These are phyloP conservation scores for Stomatorhinus walkeri DNA, from an alignment of 2,797 vertebrate species.

Conservation along the genomic window DNA sequence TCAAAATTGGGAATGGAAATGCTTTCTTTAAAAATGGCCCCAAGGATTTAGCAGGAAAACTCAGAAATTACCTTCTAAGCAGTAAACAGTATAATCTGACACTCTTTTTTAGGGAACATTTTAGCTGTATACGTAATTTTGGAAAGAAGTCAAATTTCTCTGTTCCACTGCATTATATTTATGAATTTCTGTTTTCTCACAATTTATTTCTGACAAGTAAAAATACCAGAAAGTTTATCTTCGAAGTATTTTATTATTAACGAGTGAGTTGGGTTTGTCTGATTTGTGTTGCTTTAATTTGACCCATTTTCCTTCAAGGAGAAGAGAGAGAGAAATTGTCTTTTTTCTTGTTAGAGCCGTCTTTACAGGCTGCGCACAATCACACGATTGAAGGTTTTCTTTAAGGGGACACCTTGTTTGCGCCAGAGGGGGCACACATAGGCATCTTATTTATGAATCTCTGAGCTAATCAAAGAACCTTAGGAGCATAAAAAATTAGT, in stretches of 20 bases:
- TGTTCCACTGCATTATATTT: neutral
- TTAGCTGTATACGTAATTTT: neutral
- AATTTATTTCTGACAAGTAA: neutral
- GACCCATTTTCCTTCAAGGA: neutral
- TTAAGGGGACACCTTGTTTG: neutral
- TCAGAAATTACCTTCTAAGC: neutral
- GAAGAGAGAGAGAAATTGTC: neutral
- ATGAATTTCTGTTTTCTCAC: neutral
- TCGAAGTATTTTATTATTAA: neutral
- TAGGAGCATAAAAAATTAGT: neutral
- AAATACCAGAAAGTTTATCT: neutral
- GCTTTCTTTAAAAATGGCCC: neutral
- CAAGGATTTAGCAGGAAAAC: neutral
- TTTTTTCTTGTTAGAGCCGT: neutral
- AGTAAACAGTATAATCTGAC: neutral
- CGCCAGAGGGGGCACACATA: neutral
- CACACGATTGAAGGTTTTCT: neutral
- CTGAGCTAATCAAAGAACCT: neutral
- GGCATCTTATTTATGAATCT: constrained; percentile 12
- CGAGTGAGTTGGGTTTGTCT: neutral
- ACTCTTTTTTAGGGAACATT: neutral
- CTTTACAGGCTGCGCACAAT: neutral
- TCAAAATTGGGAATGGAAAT: neutral
- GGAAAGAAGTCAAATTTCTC: neutral
- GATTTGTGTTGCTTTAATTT: neutral